Evolutionary conservation across 2,888 invertebrate species (phyloP).

Genomic region (Pachliopta kotzebuea): DNA sequence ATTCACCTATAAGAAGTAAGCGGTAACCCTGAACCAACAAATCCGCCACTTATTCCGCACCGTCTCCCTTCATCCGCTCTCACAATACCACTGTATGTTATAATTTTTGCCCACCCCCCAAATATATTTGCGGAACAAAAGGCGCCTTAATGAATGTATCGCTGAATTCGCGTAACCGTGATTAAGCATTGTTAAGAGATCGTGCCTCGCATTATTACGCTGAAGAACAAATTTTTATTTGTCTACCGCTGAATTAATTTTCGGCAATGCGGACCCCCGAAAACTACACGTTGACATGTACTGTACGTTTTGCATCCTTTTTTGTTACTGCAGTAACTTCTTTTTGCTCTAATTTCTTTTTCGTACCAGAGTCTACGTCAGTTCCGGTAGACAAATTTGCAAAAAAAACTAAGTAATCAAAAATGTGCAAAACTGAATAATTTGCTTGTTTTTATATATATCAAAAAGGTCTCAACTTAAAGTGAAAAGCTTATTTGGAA

Average conservation of each 20-base stretch:
- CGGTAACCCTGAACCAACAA: constrained; percentile 52
- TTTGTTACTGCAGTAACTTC: not conserved
- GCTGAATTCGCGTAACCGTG: constrained; percentile 72
- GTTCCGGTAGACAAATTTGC: no score
- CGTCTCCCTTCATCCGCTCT: constrained; percentile 45
- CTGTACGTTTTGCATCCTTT: not conserved
- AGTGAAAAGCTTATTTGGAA: no score
- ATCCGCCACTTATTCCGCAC: constrained; percentile 66
- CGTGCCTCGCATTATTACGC: constrained; percentile 35
- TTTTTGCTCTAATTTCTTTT: not conserved
- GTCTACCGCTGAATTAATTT: constrained; percentile 25
- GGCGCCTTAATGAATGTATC: constrained; percentile 76
- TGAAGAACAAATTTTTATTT: constrained; percentile 34
- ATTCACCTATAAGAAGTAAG: not conserved
- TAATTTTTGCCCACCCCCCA: constrained; percentile 76
- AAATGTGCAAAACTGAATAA: no score
- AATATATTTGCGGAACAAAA: constrained; percentile 74
- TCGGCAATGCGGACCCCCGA: constrained; percentile 19
- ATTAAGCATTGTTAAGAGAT: constrained; percentile 71
- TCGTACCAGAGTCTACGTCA: no score
- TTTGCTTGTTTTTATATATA: no score
- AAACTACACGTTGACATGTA: not conserved
- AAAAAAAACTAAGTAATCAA: no score
- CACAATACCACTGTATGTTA: constrained; percentile 76
- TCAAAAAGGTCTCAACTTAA: no score